These are phyloP conservation scores for Sarcophaga subvicina DNA, from an alignment of 2,888 invertebrate genomes.

Conservation along the genomic window DNA sequence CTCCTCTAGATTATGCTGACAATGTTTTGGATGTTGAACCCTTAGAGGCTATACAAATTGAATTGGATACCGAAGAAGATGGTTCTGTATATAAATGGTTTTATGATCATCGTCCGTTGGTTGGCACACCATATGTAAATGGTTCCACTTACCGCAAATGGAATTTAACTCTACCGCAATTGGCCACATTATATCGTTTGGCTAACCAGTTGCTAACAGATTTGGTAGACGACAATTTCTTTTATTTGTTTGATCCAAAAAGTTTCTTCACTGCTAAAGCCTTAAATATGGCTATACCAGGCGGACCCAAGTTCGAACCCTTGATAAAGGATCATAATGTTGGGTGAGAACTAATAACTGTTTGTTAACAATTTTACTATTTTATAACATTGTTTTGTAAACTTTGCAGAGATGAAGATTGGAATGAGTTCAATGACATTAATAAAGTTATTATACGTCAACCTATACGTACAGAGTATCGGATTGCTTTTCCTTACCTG, in stretches of 20 bases:
- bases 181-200: constrained; percentile 98
- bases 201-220: constrained; percentile 99
- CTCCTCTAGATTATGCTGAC: constrained; percentile 99
- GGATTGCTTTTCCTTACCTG: constrained; percentile 99
- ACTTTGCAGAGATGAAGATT: constrained; percentile 95
- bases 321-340: constrained; percentile 98
- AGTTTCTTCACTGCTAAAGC: constrained; percentile 99
- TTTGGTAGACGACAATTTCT: constrained; percentile 98
- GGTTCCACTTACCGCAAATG: constrained; percentile 98
- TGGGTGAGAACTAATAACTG: constrained; percentile 84
- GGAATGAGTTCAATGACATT: constrained; percentile 99
- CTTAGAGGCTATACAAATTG: constrained; percentile 99
- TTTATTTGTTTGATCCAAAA: constrained; percentile 99
- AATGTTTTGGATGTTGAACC: constrained; percentile 99
- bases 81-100: constrained; percentile 97
- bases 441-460: constrained; percentile 99
- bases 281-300: constrained; percentile 99
- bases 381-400: neutral
- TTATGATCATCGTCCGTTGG: constrained; percentile 98
- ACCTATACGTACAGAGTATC: constrained; percentile 98
- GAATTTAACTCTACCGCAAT: constrained; percentile 97
- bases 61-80: constrained; percentile 97
- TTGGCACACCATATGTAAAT: constrained; percentile 96
- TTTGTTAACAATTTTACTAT: neutral
- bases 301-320: constrained; percentile 99